These are phyloP conservation scores for Tachysurus vachellii DNA, from an alignment of 2,113 vertebrate species.

Conservation along the genomic window DNA sequence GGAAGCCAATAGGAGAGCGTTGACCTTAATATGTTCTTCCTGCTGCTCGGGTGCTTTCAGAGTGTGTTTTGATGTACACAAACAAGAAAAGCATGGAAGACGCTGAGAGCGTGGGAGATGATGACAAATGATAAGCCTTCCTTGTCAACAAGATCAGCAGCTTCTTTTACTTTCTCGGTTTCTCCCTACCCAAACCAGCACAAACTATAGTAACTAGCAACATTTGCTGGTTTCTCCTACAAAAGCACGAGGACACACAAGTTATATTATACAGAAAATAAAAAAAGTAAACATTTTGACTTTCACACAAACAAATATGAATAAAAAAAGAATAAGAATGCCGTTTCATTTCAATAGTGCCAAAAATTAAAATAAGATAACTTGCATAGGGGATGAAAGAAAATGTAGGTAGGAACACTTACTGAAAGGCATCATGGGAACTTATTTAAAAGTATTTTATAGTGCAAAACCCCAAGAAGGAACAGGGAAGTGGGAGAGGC, in stretches of 20 bases:
- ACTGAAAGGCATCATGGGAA: slow-evolving; percentile 77
- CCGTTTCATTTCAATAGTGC: slow-evolving; percentile 72
- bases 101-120: slow-evolving; percentile 4
- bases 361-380: slow-evolving; percentile 70
- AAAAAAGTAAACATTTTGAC: slow-evolving; percentile 81
- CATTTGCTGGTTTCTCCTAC: slow-evolving; percentile 43
- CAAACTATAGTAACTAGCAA: slow-evolving; percentile 36
- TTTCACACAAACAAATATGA: slow-evolving; percentile 70
- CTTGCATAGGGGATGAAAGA: slow-evolving; percentile 78
- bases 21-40: slow-evolving; percentile 50
- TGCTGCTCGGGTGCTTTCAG: slow-evolving; percentile 33
- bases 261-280: slow-evolving; percentile 68
- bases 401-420: slow-evolving; percentile 79
- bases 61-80: slow-evolving; percentile 26
- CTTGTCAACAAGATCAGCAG: slow-evolving; percentile 47
- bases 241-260: slow-evolving; percentile 69
- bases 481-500: slow-evolving; percentile 60
- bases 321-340: slow-evolving; percentile 73
- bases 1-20: slow-evolving; percentile 34
- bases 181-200: slow-evolving; percentile 37
- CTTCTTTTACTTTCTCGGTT: slow-evolving; percentile 31
- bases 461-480: slow-evolving; percentile 88
- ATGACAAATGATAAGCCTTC: slow-evolving; percentile 36
- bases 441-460: slow-evolving; percentile 77
- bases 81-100: slow-evolving; percentile 36